A percentile compares a stretch with the other conserved stretches of the same genome.
Evolutionary conservation across 1,140 invertebrate species (phyloP).

Genomic region (Drosophila sp.): DNA sequence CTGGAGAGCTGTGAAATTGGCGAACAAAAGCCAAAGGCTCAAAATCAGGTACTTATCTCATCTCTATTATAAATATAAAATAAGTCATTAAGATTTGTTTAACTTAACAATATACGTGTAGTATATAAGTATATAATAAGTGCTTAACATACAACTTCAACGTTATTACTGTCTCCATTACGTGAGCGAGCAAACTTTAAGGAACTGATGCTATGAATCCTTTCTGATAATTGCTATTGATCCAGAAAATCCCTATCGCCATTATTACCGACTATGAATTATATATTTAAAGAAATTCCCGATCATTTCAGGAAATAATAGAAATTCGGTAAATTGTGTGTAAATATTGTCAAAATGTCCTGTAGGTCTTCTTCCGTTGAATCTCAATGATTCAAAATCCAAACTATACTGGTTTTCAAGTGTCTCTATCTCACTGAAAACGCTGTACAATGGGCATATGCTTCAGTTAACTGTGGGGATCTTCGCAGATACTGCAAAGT

Average conservation of each 20-base stretch:
- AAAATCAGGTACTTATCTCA: neutral
- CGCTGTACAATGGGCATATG: conserved; percentile 17
- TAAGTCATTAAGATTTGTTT: too few relatives aligned
- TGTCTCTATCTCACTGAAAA: neutral
- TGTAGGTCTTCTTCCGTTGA: neutral
- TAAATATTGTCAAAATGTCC: too few relatives aligned
- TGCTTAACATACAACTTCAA: neutral
- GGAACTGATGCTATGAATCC: too few relatives aligned
- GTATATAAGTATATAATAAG: conserved; percentile 1
- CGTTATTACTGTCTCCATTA: neutral
- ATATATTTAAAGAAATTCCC: too few relatives aligned
- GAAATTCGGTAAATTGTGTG: too few relatives aligned
- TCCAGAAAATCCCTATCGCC: neutral
- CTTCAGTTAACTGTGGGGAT: conserved; percentile 1
- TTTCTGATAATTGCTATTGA: too few relatives aligned
- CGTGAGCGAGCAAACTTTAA: too few relatives aligned
- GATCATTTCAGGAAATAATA: too few relatives aligned
- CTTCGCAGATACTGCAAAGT: conserved; percentile 26
- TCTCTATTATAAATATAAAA: neutral
- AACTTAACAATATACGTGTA: too few relatives aligned
- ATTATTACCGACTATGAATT: too few relatives aligned
- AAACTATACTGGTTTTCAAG: neutral
- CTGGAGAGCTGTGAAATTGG: conserved; percentile 24
- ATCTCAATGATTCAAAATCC: neutral
- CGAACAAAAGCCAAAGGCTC: conserved; percentile 4